Evolutionary conservation across 2,888 invertebrate genomes (phyloP), one percentile per base, ranked within the genome.

Genomic region (Cotesia congregata): DNA sequence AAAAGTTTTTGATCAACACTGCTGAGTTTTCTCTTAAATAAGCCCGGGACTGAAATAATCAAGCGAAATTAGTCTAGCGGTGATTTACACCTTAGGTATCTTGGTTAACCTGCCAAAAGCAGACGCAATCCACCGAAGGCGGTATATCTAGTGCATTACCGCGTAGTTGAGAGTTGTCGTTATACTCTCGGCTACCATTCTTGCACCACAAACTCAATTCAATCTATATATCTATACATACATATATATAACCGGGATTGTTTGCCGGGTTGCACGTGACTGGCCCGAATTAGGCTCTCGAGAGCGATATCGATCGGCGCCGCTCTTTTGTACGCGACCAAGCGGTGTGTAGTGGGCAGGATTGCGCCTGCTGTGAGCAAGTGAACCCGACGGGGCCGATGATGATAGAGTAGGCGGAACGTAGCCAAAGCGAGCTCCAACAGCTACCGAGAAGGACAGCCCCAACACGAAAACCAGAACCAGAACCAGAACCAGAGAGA

Each of bases 241-340:
- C 30, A 40, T 74, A 68, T 74, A 68, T 67, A 39, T 65, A 39
- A 59, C 71, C 67, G 50, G 65, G 82, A 83, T 83, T 84, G 83
- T 84, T 84, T 83, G 83, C 78, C 68, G 76, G 68, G 78, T 83
- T 83, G 85, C 85, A 86, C 86, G 87, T 87, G 88, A 86, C 86
- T 84, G 83, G 79, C 78, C 82, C 77, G 83, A 83, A 87, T 87
- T 86, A 85, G 85, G 82, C 86, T 86, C 78, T 85, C 83, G 84
- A 83, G 65, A 72, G 78, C 67, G 76, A 78, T 77, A 83, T 83
- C 84, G 83, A 83, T 83, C 82, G 79, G 30, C 72, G 65, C 39
- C 70, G 60, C 64, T 75, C 75, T 75, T 75, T 75, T 75, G 75
- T 75, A 67, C 41, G 65, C 65, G 65, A 39, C 59, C 17, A 39